Conservation (phyloP, 2,113 vertebrate genomes). For the Cheilinus undulatus region DNA sequence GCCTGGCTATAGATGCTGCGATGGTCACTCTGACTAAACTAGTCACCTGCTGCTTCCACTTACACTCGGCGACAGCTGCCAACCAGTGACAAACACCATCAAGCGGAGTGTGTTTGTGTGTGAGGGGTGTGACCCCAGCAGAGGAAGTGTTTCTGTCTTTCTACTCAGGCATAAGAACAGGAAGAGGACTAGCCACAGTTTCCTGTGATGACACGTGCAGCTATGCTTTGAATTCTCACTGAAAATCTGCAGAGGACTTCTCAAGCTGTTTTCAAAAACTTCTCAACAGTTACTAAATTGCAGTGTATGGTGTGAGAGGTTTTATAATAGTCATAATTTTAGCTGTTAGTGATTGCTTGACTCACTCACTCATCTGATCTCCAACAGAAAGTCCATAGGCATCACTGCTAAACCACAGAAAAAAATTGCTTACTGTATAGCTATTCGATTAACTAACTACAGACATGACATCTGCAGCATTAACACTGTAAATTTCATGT, state of each 20-base stretch:
- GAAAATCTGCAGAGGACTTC: neutral
- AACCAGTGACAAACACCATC: constrained; percentile 26
- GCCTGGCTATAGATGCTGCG: constrained; percentile 18
- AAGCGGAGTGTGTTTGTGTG: constrained; percentile 1
- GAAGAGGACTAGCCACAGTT: constrained; percentile 78
- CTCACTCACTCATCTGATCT: neutral
- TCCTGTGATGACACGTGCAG: constrained; percentile 78
- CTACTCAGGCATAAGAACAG: constrained; percentile 61
- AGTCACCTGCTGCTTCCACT: constrained; percentile 56
- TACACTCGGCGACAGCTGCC: constrained; percentile 51
- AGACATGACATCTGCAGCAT: neutral
- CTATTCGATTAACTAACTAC: neutral
- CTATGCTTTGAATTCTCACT: constrained; percentile 8
- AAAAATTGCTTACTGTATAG: no score
- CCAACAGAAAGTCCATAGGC: neutral
- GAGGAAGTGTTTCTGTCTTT: constrained; percentile 41
- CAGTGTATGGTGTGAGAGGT: no score
- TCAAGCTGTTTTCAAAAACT: constrained; percentile 3
- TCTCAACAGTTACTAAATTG: neutral
- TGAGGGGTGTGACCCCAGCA: constrained; percentile 46
- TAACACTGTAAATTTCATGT: neutral
- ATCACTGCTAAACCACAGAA: no score
- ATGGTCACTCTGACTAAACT: neutral
- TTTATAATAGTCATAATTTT: no score
- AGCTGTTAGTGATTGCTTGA: neutral